Base-by-base conservation (phyloP, 2,888 invertebrate genomes). In the Epiblema foenella region DNA sequence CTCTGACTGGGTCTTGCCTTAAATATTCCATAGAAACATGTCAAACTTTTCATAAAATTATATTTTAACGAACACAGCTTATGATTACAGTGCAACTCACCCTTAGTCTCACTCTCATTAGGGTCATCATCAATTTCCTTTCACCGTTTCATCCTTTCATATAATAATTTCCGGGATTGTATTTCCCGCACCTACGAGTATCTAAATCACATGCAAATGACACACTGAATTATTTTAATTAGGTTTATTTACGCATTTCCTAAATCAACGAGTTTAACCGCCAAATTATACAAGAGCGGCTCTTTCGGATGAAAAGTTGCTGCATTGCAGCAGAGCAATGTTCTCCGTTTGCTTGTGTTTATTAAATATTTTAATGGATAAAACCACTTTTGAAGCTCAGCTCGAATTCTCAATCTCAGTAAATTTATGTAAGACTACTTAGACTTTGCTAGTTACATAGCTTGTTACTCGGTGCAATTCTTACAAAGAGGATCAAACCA, bases 261-360 rank as follows among this genome's bases (percentile, higher is more conserved):
- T 46, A 46, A 46, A 46, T 46, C 8, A 46, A n/a, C n/a, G 7
- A 46, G 8, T 46, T 46, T 46, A 46, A 46, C n/a, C 46, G 8
- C n/a, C 46, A 42, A 15, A 46, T 39, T 39, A 46, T 46, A 46
- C 12, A 46, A 46, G n/a, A n/a, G 46, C 46, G 46, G 46, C 46
- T 46, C 8, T 46, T 46, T 46, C n/a, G 46, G 46, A n/a, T n/a
- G 46, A n/a, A 29, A 62, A 46, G n/a, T 42, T 29, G 60, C 49
- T 62, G 60, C 60, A 49, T 49, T 62, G 60, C 60, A 62, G 46
- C 10, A 9, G 20, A 46, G 46, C 46, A 24, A 49, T 29, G 49
- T 60, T 29, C 37, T 33, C 15, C 37, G 49, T 20, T 12, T 51
- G 51, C 52, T 49, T 62, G 62, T 49, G 62, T 49, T 63, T 52